These are phyloP conservation scores for Pangasius krempfi DNA, from an alignment of 2,797 vertebrate genomes.

Conservation along the genomic window DNA sequence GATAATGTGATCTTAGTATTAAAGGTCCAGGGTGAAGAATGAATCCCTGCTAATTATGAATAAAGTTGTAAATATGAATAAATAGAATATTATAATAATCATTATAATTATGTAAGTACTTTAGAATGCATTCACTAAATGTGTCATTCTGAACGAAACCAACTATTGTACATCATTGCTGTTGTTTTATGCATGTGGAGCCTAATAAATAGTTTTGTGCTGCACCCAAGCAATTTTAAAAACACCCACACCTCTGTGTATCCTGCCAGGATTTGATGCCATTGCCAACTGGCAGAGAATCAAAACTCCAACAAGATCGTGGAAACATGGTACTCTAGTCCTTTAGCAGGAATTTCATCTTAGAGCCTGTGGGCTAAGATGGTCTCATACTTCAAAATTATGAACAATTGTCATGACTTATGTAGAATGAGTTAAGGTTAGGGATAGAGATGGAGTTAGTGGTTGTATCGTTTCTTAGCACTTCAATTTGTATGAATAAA, in stretches of 20 bases:
- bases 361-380: neutral
- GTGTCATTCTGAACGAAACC: constrained; percentile 3
- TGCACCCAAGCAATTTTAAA: constrained; percentile 43
- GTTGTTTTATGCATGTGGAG: constrained; percentile 26
- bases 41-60: neutral
- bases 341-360: neutral
- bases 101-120: neutral
- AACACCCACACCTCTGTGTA: constrained; percentile 29
- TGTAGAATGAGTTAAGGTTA: neutral
- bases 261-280: constrained; percentile 25
- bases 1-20: neutral
- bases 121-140: neutral
- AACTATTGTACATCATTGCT: constrained; percentile 17
- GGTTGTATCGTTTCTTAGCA: neutral
- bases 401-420: neutral
- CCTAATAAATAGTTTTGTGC: constrained; percentile 35
- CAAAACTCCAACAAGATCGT: constrained; percentile 5
- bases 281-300: constrained; percentile 37
- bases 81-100: neutral
- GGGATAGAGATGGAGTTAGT: neutral
- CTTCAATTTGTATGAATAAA: neutral
- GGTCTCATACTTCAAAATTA: neutral
- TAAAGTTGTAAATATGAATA: neutral
- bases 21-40: neutral
- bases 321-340: neutral